phyloP scores from a whole-genome alignment of 2,797 vertebrate genomes.

The Argyrosomus regius region DNA sequence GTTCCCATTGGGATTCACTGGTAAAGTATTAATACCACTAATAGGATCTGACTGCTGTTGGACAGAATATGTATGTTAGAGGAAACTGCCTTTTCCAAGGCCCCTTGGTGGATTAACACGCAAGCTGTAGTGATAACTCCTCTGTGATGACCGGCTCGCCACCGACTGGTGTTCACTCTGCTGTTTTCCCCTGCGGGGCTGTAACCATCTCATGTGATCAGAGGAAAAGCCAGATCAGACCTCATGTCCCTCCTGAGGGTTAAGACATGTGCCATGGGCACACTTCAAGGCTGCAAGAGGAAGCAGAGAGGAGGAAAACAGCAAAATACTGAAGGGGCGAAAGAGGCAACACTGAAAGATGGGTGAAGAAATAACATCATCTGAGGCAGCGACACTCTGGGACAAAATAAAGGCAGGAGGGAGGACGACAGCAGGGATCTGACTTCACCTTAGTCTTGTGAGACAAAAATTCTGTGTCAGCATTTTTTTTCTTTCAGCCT shows the following conservation, averaged over 20 bases:
- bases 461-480: slow-evolving; percentile 42
- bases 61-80: slow-evolving; percentile 53
- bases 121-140: slow-evolving; percentile 40
- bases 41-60: slow-evolving; percentile 63
- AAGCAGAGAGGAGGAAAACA: neutral
- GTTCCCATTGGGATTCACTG: slow-evolving; percentile 15
- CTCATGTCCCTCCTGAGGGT: neutral
- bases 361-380: neutral
- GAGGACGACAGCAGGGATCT: slow-evolving; percentile 5
- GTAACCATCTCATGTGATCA: slow-evolving; percentile 25
- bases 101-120: slow-evolving; percentile 50
- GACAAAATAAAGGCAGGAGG: slow-evolving; percentile 7
- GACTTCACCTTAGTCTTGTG: slow-evolving; percentile 15
- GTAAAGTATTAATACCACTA: slow-evolving; percentile 57
- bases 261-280: neutral
- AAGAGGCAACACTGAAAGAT: neutral
- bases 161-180: slow-evolving; percentile 19
- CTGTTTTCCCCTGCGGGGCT: neutral
- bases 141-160: slow-evolving; percentile 18
- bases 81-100: slow-evolving; percentile 27
- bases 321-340: neutral
- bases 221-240: slow-evolving; percentile 18
- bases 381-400: slow-evolving; percentile 15
- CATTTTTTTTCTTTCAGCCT: slow-evolving; percentile 19
- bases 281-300: slow-evolving; percentile 6